Evolutionary conservation across 2,113 vertebrate genomes (phyloP).

Genomic region (Cacatua alba): DNA sequence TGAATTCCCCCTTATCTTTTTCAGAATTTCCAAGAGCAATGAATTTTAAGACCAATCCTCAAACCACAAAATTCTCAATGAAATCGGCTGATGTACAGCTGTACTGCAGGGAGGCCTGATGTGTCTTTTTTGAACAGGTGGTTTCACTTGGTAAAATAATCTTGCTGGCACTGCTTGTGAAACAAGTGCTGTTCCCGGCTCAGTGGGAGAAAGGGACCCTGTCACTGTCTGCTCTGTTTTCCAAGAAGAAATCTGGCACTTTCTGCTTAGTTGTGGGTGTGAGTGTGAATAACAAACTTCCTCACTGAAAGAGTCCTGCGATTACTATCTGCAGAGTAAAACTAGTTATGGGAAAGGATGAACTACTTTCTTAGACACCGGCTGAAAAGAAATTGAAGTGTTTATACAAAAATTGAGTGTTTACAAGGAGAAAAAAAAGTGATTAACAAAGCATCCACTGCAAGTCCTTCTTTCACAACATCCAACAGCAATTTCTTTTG

Average conservation of each 20-base stretch:
- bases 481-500: background rate
- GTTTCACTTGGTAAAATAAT: background rate
- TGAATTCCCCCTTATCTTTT: background rate
- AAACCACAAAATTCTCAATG: background rate
- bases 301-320: background rate
- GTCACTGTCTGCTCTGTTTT: background rate
- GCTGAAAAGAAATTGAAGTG: background rate
- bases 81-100: background rate
- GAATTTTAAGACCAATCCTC: background rate
- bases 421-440: background rate
- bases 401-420: background rate
- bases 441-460: background rate
- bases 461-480: background rate
- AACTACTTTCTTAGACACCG: background rate
- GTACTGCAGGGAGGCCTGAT: background rate
- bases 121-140: background rate
- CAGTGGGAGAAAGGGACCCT: background rate
- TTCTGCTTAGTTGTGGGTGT: background rate
- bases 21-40: background rate
- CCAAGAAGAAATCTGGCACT: slow-evolving; percentile 29
- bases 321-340: background rate
- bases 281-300: slow-evolving; percentile 17
- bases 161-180: accelerated
- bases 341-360: background rate
- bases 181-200: background rate